Evolutionary conservation across 1,140 invertebrate species (phyloP), one percentile per base, ranked within the genome.

Genomic region (Ridgeia piscesae): DNA sequence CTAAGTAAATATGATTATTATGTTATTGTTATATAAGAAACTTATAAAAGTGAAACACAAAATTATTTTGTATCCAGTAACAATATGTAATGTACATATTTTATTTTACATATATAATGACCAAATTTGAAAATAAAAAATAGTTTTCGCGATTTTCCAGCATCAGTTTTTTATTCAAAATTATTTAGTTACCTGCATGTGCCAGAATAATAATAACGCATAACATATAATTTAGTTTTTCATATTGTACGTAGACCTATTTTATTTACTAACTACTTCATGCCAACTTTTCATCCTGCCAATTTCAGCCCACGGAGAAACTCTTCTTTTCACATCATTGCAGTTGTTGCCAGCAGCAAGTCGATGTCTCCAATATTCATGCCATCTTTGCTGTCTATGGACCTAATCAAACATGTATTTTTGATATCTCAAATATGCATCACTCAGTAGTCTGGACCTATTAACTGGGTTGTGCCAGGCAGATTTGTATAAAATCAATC

Each of bases 401-500:
- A 1, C 27, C 58, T 77, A 77, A 77, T 77, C 58, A 77, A 77
- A 77, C 58, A 77, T 77, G 58, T 77, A 14, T 77, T 77, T 77
- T 77, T 77, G 0, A 77, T 77, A 77, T 77, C 58, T 77, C 58
- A 77, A 11, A 50, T 21, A 77, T 14, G 58, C 58, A 4, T 31
- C 58, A 77, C 58, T 77, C 58, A 77, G 58, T 77, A 77, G 58
- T 21, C 14, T 17, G 58, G 58, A 31, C 58, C 58, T 77, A 77
- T 77, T 77, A 77, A 31, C 58, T 77, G 58, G 58, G 17, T 21
- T 14, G 58, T 77, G 58, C 58, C 58, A 77, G 58, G 58, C 58
- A 77, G 58, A 77, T 77, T 77, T 77, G 58, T 77, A 77, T 77
- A 77, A 77, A 77, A 77, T 77, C 58, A 77, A 77, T 77, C 27